Percentiles rank a stretch among this genome's conserved stretches.
Evolutionary conservation across 2,888 invertebrate genomes (phyloP).

Genomic region (Macrosoma leucophasiata): DNA sequence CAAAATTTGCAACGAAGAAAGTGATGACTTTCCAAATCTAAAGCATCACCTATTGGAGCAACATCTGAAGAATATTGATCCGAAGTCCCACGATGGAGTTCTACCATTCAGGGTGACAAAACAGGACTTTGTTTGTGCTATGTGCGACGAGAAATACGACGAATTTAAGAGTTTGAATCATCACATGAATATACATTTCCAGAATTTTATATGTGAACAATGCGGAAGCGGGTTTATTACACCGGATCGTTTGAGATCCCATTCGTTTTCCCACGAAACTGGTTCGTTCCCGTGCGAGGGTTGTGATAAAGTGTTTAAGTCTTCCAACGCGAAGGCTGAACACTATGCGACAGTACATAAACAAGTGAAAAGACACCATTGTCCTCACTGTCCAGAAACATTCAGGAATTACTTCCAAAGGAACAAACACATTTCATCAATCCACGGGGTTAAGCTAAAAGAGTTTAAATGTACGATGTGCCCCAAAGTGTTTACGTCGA

Average conservation of each 20-base stretch:
- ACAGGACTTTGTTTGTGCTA: slow-evolving; percentile 44
- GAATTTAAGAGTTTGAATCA: slow-evolving; percentile 59
- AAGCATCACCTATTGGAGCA: slow-evolving; percentile 45
- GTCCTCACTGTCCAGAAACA: slow-evolving; percentile 55
- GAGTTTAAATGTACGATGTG: slow-evolving; percentile 60
- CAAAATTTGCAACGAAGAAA: slow-evolving; percentile 42
- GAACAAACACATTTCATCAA: slow-evolving; percentile 51
- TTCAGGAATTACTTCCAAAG: slow-evolving; percentile 64
- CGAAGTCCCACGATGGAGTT: slow-evolving; percentile 42
- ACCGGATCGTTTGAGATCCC: slow-evolving; percentile 51
- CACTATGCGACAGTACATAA: slow-evolving; percentile 68
- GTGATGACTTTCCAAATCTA: slow-evolving; percentile 36
- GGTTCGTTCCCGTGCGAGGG: slow-evolving; percentile 57
- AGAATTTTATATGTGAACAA: slow-evolving; percentile 62
- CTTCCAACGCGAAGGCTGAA: slow-evolving; percentile 59
- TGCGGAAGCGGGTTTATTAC: slow-evolving; percentile 63
- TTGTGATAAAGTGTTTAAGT: slow-evolving; percentile 68
- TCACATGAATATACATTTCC: slow-evolving; percentile 67
- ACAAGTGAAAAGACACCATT: slow-evolving; percentile 56
- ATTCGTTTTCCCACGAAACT: slow-evolving; percentile 53
- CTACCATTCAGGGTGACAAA: slow-evolving; percentile 51
- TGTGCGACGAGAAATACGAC: slow-evolving; percentile 45
- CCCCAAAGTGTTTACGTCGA: slow-evolving; percentile 52
- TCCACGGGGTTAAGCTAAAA: slow-evolving; percentile 57
- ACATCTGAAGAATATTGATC: slow-evolving; percentile 44